Evolutionary conservation across 2,113 vertebrate genomes (phyloP), one percentile per base, ranked within the genome.

Genomic region (Anser cygnoides): DNA sequence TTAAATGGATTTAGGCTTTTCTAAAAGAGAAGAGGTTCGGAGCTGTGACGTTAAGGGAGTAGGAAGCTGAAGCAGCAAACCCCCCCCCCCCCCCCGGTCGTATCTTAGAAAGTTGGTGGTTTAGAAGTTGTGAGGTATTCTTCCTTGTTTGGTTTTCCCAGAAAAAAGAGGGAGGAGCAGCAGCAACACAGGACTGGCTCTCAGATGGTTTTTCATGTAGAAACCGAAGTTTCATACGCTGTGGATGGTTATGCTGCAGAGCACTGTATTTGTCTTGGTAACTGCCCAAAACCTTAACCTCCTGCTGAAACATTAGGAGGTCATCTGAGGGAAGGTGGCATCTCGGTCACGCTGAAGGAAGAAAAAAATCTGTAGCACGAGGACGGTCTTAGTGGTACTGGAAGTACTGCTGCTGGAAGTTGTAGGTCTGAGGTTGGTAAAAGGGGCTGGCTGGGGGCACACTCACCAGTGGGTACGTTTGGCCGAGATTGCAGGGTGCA

Each of bases 241-340:
- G 3, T 0, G 0, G 55, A 49, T 0, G 3, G 17, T 52, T 77
- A 28, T 44, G 31, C 78, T 18, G 9, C 37, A 31, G 55, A 76
- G n/a, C 37, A 13, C 58, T n/a, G 5, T 28, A 16, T 25, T 11
- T 89, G 7, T 39, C 29, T 89, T 88, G 21, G 29, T 67, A 83
- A 43, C 23, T 26, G 44, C 31, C 20, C 43, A 65, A 50, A 75
- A 46, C 10, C 23, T 46, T 67, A 59, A 39, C n/a, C 28, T 87
- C 9, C 57, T 61, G 46, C 50, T 63, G 65, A 57, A 81, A n/a
- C 49, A 8, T 55, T 66, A n/a, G 46, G 46, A 55, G 28, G 25
- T 66, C 52, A 25, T 74, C 59, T 84, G 50, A 74, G 28, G 41
- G 84, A 77, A 55, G 31, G 41, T 29, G 22, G 17, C 61, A n/a